These are phyloP conservation scores for Tenrec ecaudatus DNA, from an alignment of 2,113 vertebrate genomes.

Conservation along the genomic window DNA sequence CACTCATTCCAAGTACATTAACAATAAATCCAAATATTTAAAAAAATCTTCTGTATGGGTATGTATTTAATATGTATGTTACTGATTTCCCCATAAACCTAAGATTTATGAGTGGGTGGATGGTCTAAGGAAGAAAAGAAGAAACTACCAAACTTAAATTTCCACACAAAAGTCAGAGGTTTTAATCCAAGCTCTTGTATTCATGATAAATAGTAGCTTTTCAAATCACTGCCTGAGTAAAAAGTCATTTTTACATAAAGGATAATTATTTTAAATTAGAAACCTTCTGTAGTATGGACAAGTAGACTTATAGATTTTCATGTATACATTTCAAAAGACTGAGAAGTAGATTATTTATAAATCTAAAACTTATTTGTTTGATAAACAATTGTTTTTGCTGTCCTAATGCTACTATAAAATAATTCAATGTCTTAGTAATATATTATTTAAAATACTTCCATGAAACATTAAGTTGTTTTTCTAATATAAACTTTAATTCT, in stretches of 20 bases:
- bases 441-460: conserved; percentile 47
- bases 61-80: conserved; percentile 44
- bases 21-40: conserved; percentile 35
- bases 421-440: conserved; percentile 55
- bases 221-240: conserved; percentile 4
- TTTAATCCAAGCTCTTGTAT: conserved; percentile 41
- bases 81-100: neutral
- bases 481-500: conserved; percentile 44
- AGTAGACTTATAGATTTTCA: conserved; percentile 46
- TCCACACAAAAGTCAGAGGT: conserved; percentile 36
- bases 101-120: neutral
- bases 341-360: conserved; percentile 27
- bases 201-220: conserved; percentile 53
- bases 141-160: neutral
- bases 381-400: conserved; percentile 47
- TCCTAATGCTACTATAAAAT: neutral
- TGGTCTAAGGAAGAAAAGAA: neutral
- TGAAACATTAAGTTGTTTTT: conserved; percentile 46
- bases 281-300: neutral
- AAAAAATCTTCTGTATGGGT: conserved; percentile 11
- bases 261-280: conserved; percentile 29
- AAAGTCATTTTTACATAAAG: neutral
- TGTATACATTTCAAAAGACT: conserved; percentile 60
- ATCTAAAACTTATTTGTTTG: conserved; percentile 18
- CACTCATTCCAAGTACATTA: conserved; percentile 45